phyloP scores from a whole-genome alignment of 2,888 invertebrate species.

The Dicyrtomina minuta region DNA sequence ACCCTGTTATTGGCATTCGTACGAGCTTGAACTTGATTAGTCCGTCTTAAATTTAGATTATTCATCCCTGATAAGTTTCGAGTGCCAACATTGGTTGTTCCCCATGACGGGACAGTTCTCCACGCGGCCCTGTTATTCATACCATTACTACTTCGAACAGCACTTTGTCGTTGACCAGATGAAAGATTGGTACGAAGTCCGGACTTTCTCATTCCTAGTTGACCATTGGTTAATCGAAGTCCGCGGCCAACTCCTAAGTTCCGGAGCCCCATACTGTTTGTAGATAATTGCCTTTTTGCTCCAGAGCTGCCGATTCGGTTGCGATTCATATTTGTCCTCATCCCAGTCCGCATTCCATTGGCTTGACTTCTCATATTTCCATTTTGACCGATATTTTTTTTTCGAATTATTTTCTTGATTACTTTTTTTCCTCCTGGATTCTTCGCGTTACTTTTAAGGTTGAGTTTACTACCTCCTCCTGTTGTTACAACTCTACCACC shows the following conservation, averaged over 20 bases:
- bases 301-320: not conserved
- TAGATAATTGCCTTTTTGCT: not conserved
- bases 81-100: not conserved
- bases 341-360: not conserved
- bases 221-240: not conserved
- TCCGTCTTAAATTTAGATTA: conserved; percentile 1
- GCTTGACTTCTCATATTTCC: no score
- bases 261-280: not conserved
- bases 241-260: not conserved
- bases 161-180: not conserved
- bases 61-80: not conserved
- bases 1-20: not conserved
- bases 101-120: not conserved
- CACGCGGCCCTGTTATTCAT: not conserved
- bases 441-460: not conserved
- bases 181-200: not conserved
- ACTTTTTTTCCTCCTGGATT: not conserved
- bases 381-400: not conserved
- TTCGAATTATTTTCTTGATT: not conserved
- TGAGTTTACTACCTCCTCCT: not conserved
- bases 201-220: not conserved
- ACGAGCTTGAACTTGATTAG: not conserved
- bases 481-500: no score
- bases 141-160: not conserved
- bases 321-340: not conserved